A percentile compares a stretch with the other conserved stretches of the same genome.
phyloP scores from a whole-genome alignment of 2,797 vertebrate species.

The Eulemur albifrons region DNA sequence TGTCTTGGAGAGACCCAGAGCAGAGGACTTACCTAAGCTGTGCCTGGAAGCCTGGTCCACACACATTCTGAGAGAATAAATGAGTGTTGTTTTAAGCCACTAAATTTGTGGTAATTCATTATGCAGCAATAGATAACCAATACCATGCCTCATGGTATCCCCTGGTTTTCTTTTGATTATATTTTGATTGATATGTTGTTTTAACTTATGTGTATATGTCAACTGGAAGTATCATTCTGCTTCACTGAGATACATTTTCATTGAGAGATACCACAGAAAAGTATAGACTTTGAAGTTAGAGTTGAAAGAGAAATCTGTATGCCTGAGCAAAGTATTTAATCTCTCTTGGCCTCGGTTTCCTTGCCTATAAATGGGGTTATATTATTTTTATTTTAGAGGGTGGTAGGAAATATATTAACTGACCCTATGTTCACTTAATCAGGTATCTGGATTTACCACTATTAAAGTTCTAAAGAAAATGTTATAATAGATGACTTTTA shows the following conservation, averaged over 20 bases:
- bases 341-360: not conserved
- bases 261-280: not conserved
- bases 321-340: not conserved
- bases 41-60: not conserved
- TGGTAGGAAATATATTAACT: not conserved
- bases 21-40: not conserved
- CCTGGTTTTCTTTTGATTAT: not conserved
- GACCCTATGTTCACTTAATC: not conserved
- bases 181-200: not conserved
- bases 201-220: not conserved
- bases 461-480: not conserved
- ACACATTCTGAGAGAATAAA: not conserved
- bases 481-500: not conserved
- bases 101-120: not conserved
- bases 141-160: not conserved
- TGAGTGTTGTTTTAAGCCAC: not conserved
- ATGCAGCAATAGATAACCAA: not conserved
- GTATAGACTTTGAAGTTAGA: not conserved
- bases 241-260: not conserved
- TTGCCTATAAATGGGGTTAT: not conserved
- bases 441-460: not conserved
- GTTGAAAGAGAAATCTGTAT: not conserved
- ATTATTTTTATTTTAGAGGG: not conserved
- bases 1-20: not conserved
- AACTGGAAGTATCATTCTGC: not conserved